These are phyloP conservation scores for Oophaga sylvatica DNA, from an alignment of 2,797 vertebrate species.

Conservation along the genomic window DNA sequence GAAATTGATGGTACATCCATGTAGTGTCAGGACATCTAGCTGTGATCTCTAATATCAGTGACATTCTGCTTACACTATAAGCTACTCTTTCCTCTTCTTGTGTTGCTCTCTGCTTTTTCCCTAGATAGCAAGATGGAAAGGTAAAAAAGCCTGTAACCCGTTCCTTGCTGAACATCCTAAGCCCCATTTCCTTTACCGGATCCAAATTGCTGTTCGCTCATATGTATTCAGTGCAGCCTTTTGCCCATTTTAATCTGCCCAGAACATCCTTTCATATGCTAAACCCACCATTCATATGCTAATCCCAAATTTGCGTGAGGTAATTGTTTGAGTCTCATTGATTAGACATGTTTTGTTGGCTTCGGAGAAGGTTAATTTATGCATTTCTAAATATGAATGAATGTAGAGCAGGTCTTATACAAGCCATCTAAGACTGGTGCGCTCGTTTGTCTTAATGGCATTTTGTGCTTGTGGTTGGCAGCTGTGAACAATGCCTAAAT, in stretches of 20 bases:
- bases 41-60: background rate
- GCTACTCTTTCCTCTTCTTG: background rate
- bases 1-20: background rate
- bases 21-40: background rate
- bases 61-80: background rate
- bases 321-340: conserved; percentile 60
- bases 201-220: conserved; percentile 6
- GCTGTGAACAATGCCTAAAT: background rate
- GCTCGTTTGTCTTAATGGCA: background rate
- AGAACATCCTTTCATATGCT: conserved; percentile 62
- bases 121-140: background rate
- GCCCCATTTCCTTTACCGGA: background rate
- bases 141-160: conserved; percentile 4
- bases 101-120: background rate
- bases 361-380: conserved; percentile 33
- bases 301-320: conserved; percentile 56
- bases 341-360: conserved; percentile 58
- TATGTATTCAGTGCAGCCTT: conserved; percentile 47
- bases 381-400: background rate
- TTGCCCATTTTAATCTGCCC: conserved; percentile 46
- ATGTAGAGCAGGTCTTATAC: conserved; percentile 48
- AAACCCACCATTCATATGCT: conserved; percentile 61
- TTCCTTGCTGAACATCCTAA: background rate
- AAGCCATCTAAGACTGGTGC: conserved; percentile 26
- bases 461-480: background rate